phyloP scores from a whole-genome alignment of 2,797 vertebrate genomes.

The Hydrolagus colliei region DNA sequence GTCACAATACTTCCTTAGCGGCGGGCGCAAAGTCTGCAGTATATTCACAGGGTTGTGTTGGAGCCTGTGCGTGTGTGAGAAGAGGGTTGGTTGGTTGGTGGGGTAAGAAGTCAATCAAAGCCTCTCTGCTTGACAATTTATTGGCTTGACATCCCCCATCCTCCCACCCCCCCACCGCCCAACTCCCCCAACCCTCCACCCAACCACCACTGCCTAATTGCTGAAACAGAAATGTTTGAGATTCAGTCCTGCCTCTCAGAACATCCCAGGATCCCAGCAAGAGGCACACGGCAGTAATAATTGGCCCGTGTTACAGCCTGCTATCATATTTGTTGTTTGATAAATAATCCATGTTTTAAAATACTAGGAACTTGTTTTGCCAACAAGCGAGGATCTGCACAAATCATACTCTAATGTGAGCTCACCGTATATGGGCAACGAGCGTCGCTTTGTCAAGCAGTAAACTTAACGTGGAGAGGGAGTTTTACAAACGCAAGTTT shows the following conservation, averaged over 20 bases:
- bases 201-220: not conserved
- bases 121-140: not conserved
- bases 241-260: not conserved
- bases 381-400: not conserved
- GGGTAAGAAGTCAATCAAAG: not conserved
- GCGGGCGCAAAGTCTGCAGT: not conserved
- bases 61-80: not conserved
- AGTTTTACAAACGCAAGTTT: not conserved
- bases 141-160: not conserved
- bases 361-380: not conserved
- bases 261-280: not conserved
- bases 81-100: not conserved
- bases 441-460: too few species aligned
- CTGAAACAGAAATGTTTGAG: not conserved
- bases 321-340: slow-evolving; percentile 12
- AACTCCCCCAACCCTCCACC: not conserved
- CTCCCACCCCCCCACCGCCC: too few species aligned
- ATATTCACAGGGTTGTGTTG: not conserved
- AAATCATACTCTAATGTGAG: not conserved
- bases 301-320: not conserved
- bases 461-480: too few species aligned
- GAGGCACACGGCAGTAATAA: too few species aligned
- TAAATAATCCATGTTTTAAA: not conserved
- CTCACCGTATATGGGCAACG: not conserved
- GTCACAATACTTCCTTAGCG: not conserved